Evolutionary conservation across 2,113 vertebrate genomes (phyloP).

Genomic region (Engystomops pustulosus): DNA sequence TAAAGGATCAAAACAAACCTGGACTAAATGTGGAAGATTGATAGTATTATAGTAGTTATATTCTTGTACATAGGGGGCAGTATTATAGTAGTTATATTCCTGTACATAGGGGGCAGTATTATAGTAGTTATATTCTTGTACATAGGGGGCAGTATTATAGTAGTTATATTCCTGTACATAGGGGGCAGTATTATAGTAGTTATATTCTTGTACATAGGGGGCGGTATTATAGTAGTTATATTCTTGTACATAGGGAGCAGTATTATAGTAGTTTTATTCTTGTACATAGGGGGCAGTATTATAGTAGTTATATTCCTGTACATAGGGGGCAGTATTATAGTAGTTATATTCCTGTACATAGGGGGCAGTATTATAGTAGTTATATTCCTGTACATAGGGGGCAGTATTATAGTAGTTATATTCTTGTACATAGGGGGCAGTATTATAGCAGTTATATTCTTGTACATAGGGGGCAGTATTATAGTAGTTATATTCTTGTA

Average conservation of each 20-base stretch:
- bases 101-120: background rate
- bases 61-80: background rate
- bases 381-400: background rate
- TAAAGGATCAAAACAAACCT: background rate
- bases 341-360: conserved; percentile 53
- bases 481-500: conserved; percentile 8
- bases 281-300: background rate
- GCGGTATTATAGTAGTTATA: background rate
- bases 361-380: background rate
- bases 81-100: background rate
- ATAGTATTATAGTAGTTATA: conserved; percentile 1
- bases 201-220: conserved; percentile 11
- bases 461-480: background rate
- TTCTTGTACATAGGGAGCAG: background rate
- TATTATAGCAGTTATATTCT: background rate
- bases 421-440: background rate
- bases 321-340: background rate
- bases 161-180: conserved; percentile 6
- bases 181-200: background rate
- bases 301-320: background rate
- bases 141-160: background rate
- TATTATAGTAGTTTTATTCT: background rate
- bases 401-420: background rate
- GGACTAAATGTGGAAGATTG: no score
- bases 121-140: conserved; percentile 12